Evolutionary conservation across 2,797 vertebrate species (phyloP).

Genomic region (Pachyuromys duprasi): DNA sequence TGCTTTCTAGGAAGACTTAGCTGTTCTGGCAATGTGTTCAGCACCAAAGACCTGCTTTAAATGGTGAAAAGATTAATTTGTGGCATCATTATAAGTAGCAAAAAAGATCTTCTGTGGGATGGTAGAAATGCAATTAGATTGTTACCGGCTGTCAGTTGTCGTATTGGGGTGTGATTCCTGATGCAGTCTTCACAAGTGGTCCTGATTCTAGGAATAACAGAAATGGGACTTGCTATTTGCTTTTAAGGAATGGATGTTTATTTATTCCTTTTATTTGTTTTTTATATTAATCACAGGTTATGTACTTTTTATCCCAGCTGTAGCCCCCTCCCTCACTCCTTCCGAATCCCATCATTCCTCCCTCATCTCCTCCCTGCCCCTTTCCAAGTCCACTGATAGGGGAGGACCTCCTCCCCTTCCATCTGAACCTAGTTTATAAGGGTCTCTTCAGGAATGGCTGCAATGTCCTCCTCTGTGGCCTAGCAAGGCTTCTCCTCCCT

Average conservation of each 20-base stretch:
- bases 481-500: too few relatives aligned
- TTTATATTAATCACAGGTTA: too few relatives aligned
- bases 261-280: too few relatives aligned
- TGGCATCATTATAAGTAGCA: constrained; percentile 78
- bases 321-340: too few relatives aligned
- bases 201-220: constrained; percentile 60
- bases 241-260: neutral
- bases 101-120: constrained; percentile 76
- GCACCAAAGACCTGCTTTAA: constrained; percentile 70
- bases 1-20: constrained; percentile 69
- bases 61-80: constrained; percentile 79
- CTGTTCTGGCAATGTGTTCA: constrained; percentile 51
- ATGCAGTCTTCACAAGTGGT: constrained; percentile 33
- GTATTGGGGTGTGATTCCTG: constrained; percentile 63
- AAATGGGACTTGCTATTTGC: constrained; percentile 49
- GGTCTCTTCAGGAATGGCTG: too few relatives aligned
- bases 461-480: too few relatives aligned
- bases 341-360: too few relatives aligned
- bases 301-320: too few relatives aligned
- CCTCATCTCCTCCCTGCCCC: too few relatives aligned
- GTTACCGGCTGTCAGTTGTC: constrained; percentile 65
- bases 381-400: too few relatives aligned
- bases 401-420: too few relatives aligned
- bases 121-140: constrained; percentile 75
- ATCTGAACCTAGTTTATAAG: too few relatives aligned